phyloP scores from a whole-genome alignment of 2,113 vertebrate genomes.

The Festucalex cinctus region DNA sequence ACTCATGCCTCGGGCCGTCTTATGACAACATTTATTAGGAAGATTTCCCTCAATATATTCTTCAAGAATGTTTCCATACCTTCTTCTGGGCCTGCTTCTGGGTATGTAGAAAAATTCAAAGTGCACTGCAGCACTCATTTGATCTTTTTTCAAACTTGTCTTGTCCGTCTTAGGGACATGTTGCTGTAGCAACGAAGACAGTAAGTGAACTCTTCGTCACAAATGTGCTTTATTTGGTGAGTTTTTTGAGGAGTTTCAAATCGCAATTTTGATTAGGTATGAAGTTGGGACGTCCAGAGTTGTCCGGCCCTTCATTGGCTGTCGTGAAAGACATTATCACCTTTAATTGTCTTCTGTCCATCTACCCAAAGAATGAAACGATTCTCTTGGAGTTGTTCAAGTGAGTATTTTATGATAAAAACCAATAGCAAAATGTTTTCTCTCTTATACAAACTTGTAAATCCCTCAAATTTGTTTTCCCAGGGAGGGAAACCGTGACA shows the following conservation, averaged over 20 bases:
- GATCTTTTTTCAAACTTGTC: background rate
- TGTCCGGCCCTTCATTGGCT: constrained; percentile 30
- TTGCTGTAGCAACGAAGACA: constrained; percentile 25
- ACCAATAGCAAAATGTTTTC: background rate
- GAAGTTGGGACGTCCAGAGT: constrained; percentile 4
- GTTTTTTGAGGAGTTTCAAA: background rate
- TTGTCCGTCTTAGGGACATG: constrained; percentile 37
- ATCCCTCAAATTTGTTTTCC: background rate
- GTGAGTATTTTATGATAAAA: constrained; percentile 23
- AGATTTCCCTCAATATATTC: background rate
- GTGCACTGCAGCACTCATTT: background rate
- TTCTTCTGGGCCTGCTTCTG: constrained; percentile 35
- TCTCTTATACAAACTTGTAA: background rate
- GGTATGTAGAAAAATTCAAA: constrained; percentile 43
- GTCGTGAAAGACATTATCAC: accelerated
- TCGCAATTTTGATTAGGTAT: constrained; percentile 27
- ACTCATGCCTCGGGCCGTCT: constrained; percentile 2
- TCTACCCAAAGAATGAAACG: background rate
- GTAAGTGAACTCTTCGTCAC: constrained; percentile 38
- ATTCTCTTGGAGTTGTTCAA: constrained; percentile 49
- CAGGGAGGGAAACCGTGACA: constrained; percentile 28
- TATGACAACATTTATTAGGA: background rate
- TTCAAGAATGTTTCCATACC: constrained; percentile 33
- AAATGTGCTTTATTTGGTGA: background rate
- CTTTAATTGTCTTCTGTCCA: constrained; percentile 23